Conservation (phyloP, 1,140 invertebrate species). For the Danaus melanippus region DNA sequence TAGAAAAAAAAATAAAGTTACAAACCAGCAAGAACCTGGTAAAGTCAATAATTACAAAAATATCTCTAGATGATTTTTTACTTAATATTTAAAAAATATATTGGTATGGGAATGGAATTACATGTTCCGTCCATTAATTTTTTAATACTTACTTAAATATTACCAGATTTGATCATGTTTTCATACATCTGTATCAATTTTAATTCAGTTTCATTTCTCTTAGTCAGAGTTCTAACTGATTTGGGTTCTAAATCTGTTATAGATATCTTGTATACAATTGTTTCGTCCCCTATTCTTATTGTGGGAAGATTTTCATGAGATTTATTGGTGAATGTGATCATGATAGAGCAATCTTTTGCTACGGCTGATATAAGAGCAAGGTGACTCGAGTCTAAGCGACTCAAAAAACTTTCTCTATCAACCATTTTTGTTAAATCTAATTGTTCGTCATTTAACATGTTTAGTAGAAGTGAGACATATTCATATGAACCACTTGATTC, state of each 20-base stretch:
- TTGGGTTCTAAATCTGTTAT: conserved; percentile 68
- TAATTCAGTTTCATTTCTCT: conserved; percentile 42
- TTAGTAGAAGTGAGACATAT: conserved; percentile 37
- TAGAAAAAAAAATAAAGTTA: too few relatives aligned
- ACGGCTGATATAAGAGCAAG: conserved; percentile 56
- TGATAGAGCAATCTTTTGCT: conserved; percentile 66
- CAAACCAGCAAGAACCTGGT: too few relatives aligned
- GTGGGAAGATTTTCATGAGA: conserved; percentile 20
- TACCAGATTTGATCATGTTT: conserved; percentile 7
- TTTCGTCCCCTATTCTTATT: conserved; percentile 28
- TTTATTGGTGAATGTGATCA: conserved; percentile 55
- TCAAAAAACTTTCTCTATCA: conserved; percentile 34
- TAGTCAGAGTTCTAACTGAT: conserved; percentile 34
- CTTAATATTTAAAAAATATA: too few relatives aligned
- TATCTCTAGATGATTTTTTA: too few relatives aligned
- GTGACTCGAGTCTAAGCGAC: conserved; percentile 24
- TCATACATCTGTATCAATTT: conserved; percentile 41
- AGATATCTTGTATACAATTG: conserved; percentile 44
- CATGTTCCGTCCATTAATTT: background rate
- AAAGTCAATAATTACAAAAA: too few relatives aligned
- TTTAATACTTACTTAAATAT: background rate
- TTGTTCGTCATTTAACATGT: conserved; percentile 25
- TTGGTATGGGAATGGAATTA: too few relatives aligned
- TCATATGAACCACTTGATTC: conserved; percentile 16
- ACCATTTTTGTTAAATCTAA: conserved; percentile 27